A percentile compares a stretch with the other conserved stretches of the same genome.
Conservation (phyloP, 2,113 vertebrate species). For the Pantherophis guttatus region DNA sequence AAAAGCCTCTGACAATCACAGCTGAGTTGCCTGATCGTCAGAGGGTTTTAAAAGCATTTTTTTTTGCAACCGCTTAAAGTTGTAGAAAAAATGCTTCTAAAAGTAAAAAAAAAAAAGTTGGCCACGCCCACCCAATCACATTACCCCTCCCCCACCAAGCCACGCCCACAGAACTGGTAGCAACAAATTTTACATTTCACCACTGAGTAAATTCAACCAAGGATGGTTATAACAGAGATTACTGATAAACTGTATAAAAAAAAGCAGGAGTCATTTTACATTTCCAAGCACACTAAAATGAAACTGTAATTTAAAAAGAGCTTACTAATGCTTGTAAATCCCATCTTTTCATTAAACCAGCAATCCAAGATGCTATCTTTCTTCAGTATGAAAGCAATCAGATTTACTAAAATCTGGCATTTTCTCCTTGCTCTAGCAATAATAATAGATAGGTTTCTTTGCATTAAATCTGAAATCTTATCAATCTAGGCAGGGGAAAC, state of each 20-base stretch:
- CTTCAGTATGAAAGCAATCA: background rate
- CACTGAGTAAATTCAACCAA: background rate
- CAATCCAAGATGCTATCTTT: background rate
- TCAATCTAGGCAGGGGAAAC: background rate
- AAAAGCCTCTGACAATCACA: too few relatives aligned
- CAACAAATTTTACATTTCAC: too few relatives aligned
- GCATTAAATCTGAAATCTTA: background rate
- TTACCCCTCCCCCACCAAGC: too few relatives aligned
- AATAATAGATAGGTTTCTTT: background rate
- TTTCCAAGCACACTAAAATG: background rate
- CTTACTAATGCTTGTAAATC: background rate
- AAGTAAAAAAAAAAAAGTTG: too few relatives aligned
- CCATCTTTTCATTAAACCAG: background rate
- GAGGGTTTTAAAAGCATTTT: too few relatives aligned
- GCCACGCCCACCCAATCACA: too few relatives aligned
- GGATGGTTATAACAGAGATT: background rate
- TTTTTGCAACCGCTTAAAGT: too few relatives aligned
- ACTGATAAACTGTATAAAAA: background rate
- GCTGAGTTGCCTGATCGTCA: too few relatives aligned
- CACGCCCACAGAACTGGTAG: too few relatives aligned
- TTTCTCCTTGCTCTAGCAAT: background rate
- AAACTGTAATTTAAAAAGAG: background rate
- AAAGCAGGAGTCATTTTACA: background rate
- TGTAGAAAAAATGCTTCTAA: too few relatives aligned
- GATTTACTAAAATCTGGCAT: background rate